A percentile compares a stretch with the other conserved stretches of the same genome.
These are phyloP conservation scores for Dolichoris vasculosae DNA, from an alignment of 1,140 invertebrate species.

Conservation along the genomic window DNA sequence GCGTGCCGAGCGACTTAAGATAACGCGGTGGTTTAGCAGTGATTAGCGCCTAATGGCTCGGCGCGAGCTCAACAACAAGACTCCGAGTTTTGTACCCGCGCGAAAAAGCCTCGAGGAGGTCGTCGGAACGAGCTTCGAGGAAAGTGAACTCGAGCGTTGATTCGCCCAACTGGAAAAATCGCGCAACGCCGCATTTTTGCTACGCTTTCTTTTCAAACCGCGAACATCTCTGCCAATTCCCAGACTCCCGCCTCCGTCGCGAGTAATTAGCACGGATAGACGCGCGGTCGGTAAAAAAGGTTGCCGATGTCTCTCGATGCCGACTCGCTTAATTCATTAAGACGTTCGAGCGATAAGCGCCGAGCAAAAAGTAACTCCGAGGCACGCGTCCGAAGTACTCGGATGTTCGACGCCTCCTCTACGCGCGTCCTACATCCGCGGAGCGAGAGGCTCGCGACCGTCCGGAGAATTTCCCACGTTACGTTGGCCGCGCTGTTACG, in stretches of 20 bases:
- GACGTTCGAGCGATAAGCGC: constrained; percentile 11
- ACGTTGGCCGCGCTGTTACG: constrained; percentile 26
- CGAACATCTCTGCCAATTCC: no score
- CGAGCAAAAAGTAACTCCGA: not conserved
- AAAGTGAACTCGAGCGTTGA: not conserved
- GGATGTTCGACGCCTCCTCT: no score
- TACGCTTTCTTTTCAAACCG: no score
- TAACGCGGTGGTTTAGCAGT: constrained; percentile 7
- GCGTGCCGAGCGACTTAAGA: not conserved
- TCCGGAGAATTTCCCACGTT: constrained; percentile 42
- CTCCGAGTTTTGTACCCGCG: no score
- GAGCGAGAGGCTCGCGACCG: not conserved
- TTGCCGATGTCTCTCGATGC: no score
- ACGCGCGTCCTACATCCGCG: not conserved
- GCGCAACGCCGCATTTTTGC: no score
- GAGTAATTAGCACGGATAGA: not conserved
- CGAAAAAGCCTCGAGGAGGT: not conserved
- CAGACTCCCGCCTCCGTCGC: no score
- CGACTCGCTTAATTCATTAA: constrained; percentile 28
- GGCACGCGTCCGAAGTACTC: no score
- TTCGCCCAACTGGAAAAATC: not conserved
- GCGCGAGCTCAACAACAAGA: no score
- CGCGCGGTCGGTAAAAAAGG: no score
- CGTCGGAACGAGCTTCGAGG: not conserved
- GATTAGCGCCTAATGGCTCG: constrained; percentile 28